Base-by-base conservation (phyloP, 2,888 invertebrate genomes). In the Scelioninae gen. 1 region DNA sequence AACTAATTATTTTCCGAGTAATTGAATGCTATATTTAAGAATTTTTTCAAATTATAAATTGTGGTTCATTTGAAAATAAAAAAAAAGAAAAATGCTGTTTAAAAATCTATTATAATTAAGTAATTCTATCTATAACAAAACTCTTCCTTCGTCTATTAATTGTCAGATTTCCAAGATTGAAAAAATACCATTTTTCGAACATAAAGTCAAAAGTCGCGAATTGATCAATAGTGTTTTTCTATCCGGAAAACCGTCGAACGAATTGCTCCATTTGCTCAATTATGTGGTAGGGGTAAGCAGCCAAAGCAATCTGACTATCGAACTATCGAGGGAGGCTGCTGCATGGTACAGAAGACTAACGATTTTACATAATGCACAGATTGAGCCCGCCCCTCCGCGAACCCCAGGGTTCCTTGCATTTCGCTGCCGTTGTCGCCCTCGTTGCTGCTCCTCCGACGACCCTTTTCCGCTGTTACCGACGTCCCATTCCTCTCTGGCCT, bases 281-380 rank as follows among this genome's bases (percentile, higher is more conserved):
- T 80, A 80, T 80, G 68, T 74, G 80, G 74, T 51, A 66, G 79
- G 79, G 79, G 79, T 72, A 72, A 72, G 66, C 80, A 68, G 66
- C 80, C 74, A 63, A 58, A 69, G 75, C 75, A 75, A 69, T 74
- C 60, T 45, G 62, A 74, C 69, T 72, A 79, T 80, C 82, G 72
- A 68, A 77, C 80, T 66, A 77, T 83, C 77, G 68, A 62, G 65
- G 51, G 80, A 77, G 68, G 62, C 68, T 72, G 62, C 65, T 56
- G 81, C 84, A 45, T 43, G 75, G 66, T 69, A 66, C 82, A 84
- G 83, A 81, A 85, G 72, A 87, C 86, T 87, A 86, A 87, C 86
- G 86, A 87, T 87, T 88, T 87, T 87, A 86, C 88, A 88, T 87
- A 87, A 88, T 85, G 85, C 87, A 86, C 87, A 88, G 88, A 87